Base-by-base conservation (phyloP, 2,113 vertebrate species). In the Piaya cayana region DNA sequence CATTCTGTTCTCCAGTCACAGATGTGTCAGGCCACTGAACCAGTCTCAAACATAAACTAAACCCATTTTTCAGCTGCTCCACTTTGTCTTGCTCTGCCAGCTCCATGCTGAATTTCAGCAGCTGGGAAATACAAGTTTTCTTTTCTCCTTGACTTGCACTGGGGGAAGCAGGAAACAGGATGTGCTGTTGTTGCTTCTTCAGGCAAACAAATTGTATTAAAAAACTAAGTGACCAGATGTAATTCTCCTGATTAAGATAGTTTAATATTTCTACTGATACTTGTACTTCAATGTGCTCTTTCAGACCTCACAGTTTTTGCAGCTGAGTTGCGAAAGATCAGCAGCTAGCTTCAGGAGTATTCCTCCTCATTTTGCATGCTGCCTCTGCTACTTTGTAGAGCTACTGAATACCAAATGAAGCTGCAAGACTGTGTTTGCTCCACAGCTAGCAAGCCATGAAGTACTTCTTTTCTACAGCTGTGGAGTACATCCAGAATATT, bases 401-500 rank as follows among this genome's bases (percentile, higher is more conserved):
- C 72, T 95, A 27, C 80, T 69, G 93, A 94, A 96, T 93, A 56
- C 58, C 92, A 53, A 96, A 92, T 64, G 76, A 96, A 95, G 92
- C 93, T 84, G 80, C 64, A 65, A 55, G 76, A 64, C 75, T 3
- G 14, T 59, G 90, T 85, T 80, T 91, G 93, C 91, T 93, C 79
- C 12, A 68, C 21, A 78, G 75, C 52, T 64, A 96, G 90, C 76
- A 95, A 95, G 72, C 88, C 95, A 92, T 27, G 80, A 89, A 95
- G 69, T 52, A 62, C 45, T 83, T 80, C 77, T 75, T 75, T 60
- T 32, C 76, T 81, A 59, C 88, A 93, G 93, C 90, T 78, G 90
- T 36, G 77, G 68, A 90, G 50, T 17, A n/a, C 7, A 88, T 83
- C 72, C 93, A 94, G 78, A 81, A 91, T 76, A 83, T 68, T 90